A percentile compares a stretch with the other conserved stretches of the same genome.
These are phyloP conservation scores for Phyllopteryx taeniolatus DNA, from an alignment of 2,113 vertebrate species.

Conservation along the genomic window DNA sequence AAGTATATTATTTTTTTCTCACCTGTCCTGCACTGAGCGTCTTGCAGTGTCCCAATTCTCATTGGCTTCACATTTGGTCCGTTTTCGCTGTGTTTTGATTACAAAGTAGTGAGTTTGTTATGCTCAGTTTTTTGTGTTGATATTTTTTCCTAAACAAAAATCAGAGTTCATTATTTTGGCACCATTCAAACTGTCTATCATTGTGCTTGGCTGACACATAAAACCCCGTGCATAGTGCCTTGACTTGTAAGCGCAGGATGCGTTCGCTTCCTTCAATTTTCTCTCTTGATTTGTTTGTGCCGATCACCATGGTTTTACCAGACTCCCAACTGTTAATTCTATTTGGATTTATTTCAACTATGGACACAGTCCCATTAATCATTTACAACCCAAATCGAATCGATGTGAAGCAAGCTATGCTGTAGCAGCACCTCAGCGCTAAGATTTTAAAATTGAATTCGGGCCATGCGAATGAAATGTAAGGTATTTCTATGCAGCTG, in stretches of 20 bases:
- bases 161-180: background rate
- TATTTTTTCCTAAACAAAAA: too few relatives aligned
- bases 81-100: background rate
- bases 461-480: slow-evolving; percentile 29
- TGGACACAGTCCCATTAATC: slow-evolving; percentile 1
- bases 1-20: too few relatives aligned
- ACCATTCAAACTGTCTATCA: background rate
- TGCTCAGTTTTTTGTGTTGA: background rate
- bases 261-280: background rate
- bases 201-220: background rate
- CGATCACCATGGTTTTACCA: slow-evolving; percentile 7
- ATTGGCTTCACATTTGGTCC: background rate
- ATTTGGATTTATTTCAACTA: slow-evolving; percentile 19
- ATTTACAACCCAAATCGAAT: slow-evolving; percentile 11
- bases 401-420: slow-evolving; percentile 18
- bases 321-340: slow-evolving; percentile 2
- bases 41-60: background rate
- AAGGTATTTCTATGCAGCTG: slow-evolving; percentile 29
- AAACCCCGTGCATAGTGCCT: background rate
- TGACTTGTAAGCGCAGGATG: background rate
- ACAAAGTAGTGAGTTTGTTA: background rate
- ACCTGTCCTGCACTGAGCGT: too few relatives aligned
- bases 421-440: background rate
- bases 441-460: slow-evolving; percentile 30
- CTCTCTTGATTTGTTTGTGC: background rate